These are phyloP conservation scores for Protonemura montana DNA, from an alignment of 2,888 invertebrate genomes.

Conservation along the genomic window DNA sequence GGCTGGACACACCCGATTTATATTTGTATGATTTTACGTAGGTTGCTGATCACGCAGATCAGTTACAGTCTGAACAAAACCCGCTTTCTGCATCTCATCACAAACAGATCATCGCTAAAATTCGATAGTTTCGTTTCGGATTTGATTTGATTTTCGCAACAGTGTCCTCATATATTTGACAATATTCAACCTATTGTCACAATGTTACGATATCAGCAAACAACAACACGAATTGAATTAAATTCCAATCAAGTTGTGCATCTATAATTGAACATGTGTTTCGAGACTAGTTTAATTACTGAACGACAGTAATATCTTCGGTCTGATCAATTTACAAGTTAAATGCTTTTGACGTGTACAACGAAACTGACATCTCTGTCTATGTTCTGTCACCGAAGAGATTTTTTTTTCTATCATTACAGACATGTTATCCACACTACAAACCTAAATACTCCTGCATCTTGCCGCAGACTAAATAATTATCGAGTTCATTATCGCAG, in stretches of 20 bases:
- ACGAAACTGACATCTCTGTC: not conserved
- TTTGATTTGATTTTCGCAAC: too few species aligned
- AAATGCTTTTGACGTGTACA: not conserved
- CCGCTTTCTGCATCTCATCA: not conserved
- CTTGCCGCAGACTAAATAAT: not conserved
- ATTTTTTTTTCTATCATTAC: not conserved
- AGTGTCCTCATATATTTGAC: too few species aligned
- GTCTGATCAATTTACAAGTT: not conserved
- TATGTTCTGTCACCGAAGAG: not conserved
- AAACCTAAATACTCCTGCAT: not conserved
- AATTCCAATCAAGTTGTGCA: too few species aligned
- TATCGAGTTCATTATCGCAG: constrained; percentile 5
- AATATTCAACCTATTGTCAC: too few species aligned
- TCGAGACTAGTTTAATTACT: too few species aligned
- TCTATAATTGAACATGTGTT: too few species aligned
- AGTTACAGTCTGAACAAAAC: not conserved
- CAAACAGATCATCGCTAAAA: too few species aligned
- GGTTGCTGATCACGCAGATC: not conserved
- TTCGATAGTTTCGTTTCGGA: too few species aligned
- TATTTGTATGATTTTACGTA: not conserved
- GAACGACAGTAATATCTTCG: not conserved
- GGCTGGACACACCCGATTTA: not conserved
- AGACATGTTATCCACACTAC: not conserved
- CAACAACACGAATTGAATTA: too few species aligned
- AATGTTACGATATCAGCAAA: too few species aligned